Percentiles rank a stretch among this genome's conserved stretches.
Conservation (phyloP, 2,888 invertebrate genomes). For the Tineola bisselliella region DNA sequence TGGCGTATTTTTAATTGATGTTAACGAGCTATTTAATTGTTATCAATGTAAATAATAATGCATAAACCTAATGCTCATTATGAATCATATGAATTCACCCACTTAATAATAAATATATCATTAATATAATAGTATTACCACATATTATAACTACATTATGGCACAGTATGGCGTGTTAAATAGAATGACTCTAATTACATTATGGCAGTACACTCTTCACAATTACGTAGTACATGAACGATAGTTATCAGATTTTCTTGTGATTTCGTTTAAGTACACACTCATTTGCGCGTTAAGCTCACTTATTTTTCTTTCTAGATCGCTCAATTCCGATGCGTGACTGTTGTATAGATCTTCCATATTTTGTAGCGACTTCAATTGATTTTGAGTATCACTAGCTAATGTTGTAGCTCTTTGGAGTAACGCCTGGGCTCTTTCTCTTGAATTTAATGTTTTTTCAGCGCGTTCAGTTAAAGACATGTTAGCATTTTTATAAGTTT, state of each 20-base stretch:
- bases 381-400: constrained; percentile 80
- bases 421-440: constrained; percentile 80
- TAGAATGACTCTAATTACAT: not conserved
- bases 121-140: no score
- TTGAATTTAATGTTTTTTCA: constrained; percentile 78
- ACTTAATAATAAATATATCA: no score
- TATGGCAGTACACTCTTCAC: not conserved
- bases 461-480: constrained; percentile 77
- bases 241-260: constrained; percentile 69
- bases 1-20: no score
- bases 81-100: no score
- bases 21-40: no score
- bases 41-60: no score
- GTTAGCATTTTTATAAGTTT: constrained; percentile 77
- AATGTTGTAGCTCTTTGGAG: constrained; percentile 83
- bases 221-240: constrained; percentile 66
- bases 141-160: no score
- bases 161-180: no score
- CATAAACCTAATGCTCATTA: no score
- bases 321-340: constrained; percentile 70
- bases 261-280: constrained; percentile 70
- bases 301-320: constrained; percentile 70
- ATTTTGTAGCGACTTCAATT: constrained; percentile 75
- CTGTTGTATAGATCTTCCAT: constrained; percentile 75
- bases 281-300: constrained; percentile 72